These are phyloP conservation scores for Amphiura filiformis DNA, from an alignment of 35 echinoderm and acorn worm species.

Conservation along the genomic window DNA sequence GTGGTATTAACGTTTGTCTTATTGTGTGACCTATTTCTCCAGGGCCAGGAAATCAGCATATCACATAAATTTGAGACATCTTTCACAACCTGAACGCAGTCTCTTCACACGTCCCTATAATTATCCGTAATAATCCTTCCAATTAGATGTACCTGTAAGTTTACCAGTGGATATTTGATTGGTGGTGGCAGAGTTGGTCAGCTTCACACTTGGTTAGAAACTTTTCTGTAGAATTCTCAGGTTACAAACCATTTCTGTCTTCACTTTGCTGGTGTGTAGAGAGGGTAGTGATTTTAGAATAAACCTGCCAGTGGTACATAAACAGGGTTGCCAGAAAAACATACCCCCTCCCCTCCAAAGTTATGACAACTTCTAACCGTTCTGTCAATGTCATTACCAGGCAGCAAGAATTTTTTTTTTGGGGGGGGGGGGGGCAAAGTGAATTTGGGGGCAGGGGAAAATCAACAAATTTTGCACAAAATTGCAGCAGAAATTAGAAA, in stretches of 20 bases:
- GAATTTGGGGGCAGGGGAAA: too few species aligned
- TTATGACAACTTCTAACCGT: too few species aligned
- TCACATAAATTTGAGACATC: conserved; percentile 15
- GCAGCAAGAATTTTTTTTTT: too few species aligned
- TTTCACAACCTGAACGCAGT: not conserved
- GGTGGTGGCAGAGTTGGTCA: not conserved
- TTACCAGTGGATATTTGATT: not conserved
- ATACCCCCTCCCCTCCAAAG: too few species aligned
- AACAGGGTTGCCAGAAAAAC: too few species aligned
- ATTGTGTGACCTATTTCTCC: not conserved
- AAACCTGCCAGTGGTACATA: too few species aligned
- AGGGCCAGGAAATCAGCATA: conserved; percentile 4
- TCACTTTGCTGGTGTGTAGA: not conserved
- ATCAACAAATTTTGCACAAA: too few species aligned
- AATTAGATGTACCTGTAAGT: not conserved
- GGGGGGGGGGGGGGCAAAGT: too few species aligned
- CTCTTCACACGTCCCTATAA: not conserved
- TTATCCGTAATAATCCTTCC: not conserved
- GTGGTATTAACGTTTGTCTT: too few species aligned
- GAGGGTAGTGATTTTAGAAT: too few species aligned
- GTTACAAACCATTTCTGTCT: not conserved
- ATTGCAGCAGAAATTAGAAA: too few species aligned
- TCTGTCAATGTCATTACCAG: too few species aligned
- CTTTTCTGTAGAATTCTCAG: not conserved
- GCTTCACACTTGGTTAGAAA: not conserved